phyloP scores from a whole-genome alignment of 1,140 invertebrate genomes.

The Callitettix versicolor region DNA sequence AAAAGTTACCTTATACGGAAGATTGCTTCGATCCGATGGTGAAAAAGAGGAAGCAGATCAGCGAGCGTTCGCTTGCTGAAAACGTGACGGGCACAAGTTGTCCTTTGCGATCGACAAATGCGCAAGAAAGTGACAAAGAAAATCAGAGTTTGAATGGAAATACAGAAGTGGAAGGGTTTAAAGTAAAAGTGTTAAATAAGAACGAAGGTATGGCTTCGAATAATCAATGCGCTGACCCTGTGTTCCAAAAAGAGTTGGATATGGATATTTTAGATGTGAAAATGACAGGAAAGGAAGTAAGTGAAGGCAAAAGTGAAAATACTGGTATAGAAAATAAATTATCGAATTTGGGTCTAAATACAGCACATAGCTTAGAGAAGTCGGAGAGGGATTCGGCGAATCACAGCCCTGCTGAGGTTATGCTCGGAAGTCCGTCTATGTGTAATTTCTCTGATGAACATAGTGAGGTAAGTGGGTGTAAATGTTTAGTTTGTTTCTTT shows the following conservation, averaged over 20 bases:
- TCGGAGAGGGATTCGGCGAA: slow-evolving; percentile 52
- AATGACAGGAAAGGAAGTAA: slow-evolving; percentile 10
- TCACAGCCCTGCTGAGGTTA: slow-evolving; percentile 52
- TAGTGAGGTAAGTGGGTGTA: slow-evolving; percentile 48
- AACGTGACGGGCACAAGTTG: too few species aligned
- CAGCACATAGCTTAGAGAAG: slow-evolving; percentile 6
- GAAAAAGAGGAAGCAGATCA: too few species aligned
- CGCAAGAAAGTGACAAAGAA: background rate
- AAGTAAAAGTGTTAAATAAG: background rate
- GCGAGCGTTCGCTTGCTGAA: too few species aligned
- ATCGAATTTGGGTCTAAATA: slow-evolving; percentile 18
- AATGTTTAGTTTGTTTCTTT: too few species aligned
- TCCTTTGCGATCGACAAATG: background rate
- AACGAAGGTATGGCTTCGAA: background rate
- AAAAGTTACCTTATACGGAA: too few species aligned
- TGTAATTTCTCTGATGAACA: slow-evolving; percentile 55
- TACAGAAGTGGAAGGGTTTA: background rate
- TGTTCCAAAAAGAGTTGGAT: background rate
- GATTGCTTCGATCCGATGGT: too few species aligned
- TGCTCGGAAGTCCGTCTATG: slow-evolving; percentile 48
- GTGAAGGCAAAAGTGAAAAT: slow-evolving; percentile 16
- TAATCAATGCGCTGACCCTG: background rate
- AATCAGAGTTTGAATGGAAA: background rate
- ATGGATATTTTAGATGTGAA: background rate
- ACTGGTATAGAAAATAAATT: slow-evolving; percentile 15